A percentile compares a stretch with the other conserved stretches of the same genome.
Evolutionary conservation across 2,888 invertebrate genomes (phyloP).

Genomic region (Cataglyphis livida): DNA sequence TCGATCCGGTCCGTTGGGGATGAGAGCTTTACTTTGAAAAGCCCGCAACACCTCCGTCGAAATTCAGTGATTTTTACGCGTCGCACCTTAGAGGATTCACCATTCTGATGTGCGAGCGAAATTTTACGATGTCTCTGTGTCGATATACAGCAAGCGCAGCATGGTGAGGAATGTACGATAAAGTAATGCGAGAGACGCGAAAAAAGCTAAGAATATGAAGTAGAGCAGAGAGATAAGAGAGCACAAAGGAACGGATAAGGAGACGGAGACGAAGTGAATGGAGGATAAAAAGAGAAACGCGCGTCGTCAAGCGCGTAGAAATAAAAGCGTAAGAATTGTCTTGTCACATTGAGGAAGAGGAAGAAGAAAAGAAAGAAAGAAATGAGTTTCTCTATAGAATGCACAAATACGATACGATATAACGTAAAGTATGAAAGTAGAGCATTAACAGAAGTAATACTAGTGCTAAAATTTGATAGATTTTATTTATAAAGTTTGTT

Average conservation of each 20-base stretch:
- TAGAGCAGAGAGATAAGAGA: conserved; percentile 47
- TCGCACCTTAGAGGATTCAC: conserved; percentile 13
- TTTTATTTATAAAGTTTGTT: conserved; percentile 6
- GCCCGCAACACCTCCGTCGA: neutral
- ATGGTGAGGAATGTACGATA: neutral
- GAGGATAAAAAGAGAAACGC: conserved; percentile 2
- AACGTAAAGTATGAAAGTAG: neutral
- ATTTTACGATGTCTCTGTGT: conserved; percentile 21
- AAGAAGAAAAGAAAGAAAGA: neutral
- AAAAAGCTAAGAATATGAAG: conserved; percentile 37
- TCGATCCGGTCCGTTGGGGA: conserved; percentile 48
- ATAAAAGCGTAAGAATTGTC: conserved; percentile 48
- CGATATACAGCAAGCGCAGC: neutral
- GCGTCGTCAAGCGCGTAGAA: conserved; percentile 41
- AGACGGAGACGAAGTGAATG: neutral
- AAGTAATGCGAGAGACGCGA: conserved; percentile 1
- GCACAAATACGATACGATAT: conserved; percentile 12
- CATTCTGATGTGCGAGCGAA: neutral
- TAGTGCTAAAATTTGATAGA: neutral
- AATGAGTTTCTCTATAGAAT: conserved; percentile 9
- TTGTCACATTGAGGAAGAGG: neutral
- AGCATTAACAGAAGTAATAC: conserved; percentile 19
- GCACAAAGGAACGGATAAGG: conserved; percentile 34
- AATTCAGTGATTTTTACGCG: conserved; percentile 50
- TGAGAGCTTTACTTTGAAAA: conserved; percentile 60